Evolutionary conservation across 2,888 invertebrate species (phyloP).

Genomic region (Helleia helle): DNA sequence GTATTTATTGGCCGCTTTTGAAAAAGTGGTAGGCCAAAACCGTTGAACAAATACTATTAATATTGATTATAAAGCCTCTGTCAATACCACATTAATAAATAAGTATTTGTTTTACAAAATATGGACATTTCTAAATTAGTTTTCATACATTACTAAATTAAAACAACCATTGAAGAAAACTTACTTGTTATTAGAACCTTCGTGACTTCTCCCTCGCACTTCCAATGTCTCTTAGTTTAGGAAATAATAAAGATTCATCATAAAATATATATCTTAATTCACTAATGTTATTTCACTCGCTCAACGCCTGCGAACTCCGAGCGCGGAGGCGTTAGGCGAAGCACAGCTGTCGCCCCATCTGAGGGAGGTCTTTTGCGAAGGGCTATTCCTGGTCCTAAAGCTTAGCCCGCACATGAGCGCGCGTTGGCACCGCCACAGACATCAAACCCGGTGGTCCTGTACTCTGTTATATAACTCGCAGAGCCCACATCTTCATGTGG

Average conservation of each 20-base stretch:
- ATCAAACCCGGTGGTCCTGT: conserved; percentile 29
- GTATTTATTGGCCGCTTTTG: too few species aligned
- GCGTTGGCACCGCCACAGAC: conserved; percentile 45
- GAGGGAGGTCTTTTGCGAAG: conserved; percentile 96
- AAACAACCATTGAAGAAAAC: too few species aligned
- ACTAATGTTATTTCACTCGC: conserved; percentile 29
- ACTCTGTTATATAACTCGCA: conserved; percentile 48
- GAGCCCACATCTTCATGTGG: conserved; percentile 39
- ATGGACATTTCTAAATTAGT: too few species aligned
- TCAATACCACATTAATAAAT: too few species aligned
- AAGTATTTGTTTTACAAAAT: too few species aligned
- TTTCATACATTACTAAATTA: too few species aligned
- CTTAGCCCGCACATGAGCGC: conserved; percentile 95
- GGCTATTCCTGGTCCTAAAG: conserved; percentile 96
- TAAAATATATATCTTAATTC: conserved; percentile 34
- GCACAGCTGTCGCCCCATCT: conserved; percentile 95
- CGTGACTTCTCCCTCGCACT: conserved; percentile 17
- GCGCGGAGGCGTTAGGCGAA: conserved; percentile 14
- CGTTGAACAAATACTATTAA: too few species aligned
- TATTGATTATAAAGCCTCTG: too few species aligned
- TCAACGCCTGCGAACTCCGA: conserved; percentile 12
- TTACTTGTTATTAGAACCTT: conserved; percentile 25
- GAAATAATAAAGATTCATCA: conserved; percentile 29
- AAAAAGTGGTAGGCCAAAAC: too few species aligned
- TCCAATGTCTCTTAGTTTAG: conserved; percentile 22